These are phyloP conservation scores for Sebastes hopkinsi DNA, from an alignment of 2,797 vertebrate species.

Conservation along the genomic window DNA sequence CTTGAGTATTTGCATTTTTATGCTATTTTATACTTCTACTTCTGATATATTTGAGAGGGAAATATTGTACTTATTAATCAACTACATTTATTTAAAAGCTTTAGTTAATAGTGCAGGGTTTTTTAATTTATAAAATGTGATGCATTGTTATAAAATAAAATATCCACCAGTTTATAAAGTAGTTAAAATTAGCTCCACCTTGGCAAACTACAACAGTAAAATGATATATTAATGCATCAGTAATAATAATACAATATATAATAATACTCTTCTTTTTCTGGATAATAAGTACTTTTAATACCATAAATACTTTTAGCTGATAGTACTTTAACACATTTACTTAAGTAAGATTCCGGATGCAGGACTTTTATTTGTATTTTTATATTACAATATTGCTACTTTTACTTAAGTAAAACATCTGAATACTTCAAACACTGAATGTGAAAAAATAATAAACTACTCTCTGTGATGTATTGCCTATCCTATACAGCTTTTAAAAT, in stretches of 20 bases:
- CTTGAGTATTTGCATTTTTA: background rate
- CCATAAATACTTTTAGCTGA: background rate
- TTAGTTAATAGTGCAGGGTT: background rate
- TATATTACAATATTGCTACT: background rate
- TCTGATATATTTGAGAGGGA: background rate
- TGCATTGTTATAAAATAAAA: background rate
- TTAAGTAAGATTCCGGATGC: background rate
- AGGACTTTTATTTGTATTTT: background rate
- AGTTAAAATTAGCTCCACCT: background rate
- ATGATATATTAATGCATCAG: background rate
- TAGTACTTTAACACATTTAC: background rate
- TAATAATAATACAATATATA: background rate
- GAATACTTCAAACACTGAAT: background rate
- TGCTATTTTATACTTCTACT: background rate
- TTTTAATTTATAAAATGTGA: background rate
- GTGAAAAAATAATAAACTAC: background rate
- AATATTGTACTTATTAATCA: background rate
- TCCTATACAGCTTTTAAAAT: background rate
- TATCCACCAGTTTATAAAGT: background rate
- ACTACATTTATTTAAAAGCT: background rate
- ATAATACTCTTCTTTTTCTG: background rate
- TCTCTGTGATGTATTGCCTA: background rate
- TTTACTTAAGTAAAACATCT: background rate
- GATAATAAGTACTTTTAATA: background rate
- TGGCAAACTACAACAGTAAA: background rate